Base-by-base conservation (phyloP, 2,113 vertebrate genomes). In the Albula glossodonta region DNA sequence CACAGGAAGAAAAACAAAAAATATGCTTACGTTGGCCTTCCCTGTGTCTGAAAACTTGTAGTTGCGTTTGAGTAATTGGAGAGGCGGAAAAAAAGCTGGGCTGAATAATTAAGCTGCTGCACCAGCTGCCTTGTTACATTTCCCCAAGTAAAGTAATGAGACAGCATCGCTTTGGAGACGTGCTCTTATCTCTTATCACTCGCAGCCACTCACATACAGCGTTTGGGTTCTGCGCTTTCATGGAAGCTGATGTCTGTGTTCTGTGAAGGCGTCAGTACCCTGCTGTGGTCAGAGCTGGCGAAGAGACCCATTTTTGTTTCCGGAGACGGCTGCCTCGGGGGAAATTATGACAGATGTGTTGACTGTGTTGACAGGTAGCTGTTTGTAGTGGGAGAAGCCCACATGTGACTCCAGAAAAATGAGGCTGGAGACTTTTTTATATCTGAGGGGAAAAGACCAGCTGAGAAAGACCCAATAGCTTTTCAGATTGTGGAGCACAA, bases 41-140 rank as follows among this genome's bases (percentile, higher is more conserved):
- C 63, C 63, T n/a, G 63, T 70, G 19, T 74, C 70, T 74, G 70
- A 31, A 74, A 74, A 10, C 70, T 31, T 74, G 5, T 31, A 74
- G 70, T 31, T 74, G 70, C n/a, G 70, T 74, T 74, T 74, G 70
- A 74, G 70, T 74, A 74, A 74, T 74, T 74, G 17, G 63, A n/a
- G 63, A 70, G 31, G 49, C 12, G 78, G 78, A 79, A 50, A 79
- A 70, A 70, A 79, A 48, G 31, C 74, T 31, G 48, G 41, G 12
- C 17, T 50, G 41, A 79, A 79, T 79, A 49, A 79, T 79, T 79
- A 79, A 3, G 78, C 78, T 79, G n/a, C 49, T 7, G 41, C 41
- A 79, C 3, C 31, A 79, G 78, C 78, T 50, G 49, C 78, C 49
- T 41, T 48, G 31, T 48, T 79, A 10, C 41, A 25, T 25, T 78